phyloP scores from a whole-genome alignment of 2,797 vertebrate species.

The Lepilemur septentrionalis region DNA sequence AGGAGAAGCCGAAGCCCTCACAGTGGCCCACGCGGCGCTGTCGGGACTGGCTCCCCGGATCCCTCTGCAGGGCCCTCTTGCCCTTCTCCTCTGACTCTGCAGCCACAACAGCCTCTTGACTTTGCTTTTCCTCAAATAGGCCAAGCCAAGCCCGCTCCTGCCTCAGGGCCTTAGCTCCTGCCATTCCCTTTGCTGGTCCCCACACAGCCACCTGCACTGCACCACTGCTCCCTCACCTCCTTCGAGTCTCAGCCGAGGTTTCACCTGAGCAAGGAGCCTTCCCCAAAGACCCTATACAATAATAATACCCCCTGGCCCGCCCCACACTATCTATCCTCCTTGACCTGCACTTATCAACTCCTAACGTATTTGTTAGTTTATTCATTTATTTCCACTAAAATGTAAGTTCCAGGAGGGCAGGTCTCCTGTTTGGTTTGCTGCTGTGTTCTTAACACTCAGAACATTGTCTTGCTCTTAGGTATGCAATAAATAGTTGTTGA shows the following conservation, averaged over 20 bases:
- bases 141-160: neutral
- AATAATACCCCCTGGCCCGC: neutral
- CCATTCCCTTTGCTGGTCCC: neutral
- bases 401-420: neutral
- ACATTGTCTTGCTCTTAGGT: neutral
- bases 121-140: neutral
- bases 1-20: neutral
- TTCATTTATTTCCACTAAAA: neutral
- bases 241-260: neutral
- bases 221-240: too few relatives aligned
- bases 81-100: neutral
- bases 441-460: neutral
- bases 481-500: neutral
- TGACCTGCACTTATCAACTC: neutral
- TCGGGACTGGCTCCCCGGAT: accelerated
- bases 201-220: neutral
- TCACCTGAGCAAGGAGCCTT: neutral
- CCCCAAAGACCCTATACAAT: neutral
- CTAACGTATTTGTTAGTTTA: neutral
- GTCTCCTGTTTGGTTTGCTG: neutral
- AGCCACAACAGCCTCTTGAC: neutral
- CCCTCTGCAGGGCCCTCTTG: neutral
- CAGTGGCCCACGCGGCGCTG: neutral
- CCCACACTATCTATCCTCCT: neutral
- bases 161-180: neutral